phyloP scores from a whole-genome alignment of 2,113 vertebrate species.

The Megaptera novaeangliae region DNA sequence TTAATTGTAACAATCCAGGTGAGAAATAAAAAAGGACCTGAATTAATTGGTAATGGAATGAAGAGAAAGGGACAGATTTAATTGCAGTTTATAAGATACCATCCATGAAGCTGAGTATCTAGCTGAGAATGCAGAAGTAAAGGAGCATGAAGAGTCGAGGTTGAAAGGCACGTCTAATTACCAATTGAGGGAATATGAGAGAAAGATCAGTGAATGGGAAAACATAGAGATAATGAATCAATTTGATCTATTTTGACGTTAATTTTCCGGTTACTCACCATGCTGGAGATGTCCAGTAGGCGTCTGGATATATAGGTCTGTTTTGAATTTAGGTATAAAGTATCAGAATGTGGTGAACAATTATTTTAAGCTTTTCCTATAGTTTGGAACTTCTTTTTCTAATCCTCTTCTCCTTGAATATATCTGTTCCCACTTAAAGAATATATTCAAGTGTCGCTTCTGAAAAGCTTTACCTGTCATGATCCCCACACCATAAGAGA shows the following conservation, averaged over 20 bases:
- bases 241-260: background rate
- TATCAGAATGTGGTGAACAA: background rate
- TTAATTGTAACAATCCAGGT: background rate
- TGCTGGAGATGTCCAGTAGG: background rate
- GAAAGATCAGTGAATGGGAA: background rate
- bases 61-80: background rate
- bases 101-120: background rate
- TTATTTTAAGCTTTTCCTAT: background rate
- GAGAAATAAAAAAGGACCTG: background rate
- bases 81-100: background rate
- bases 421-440: background rate
- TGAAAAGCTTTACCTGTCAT: background rate
- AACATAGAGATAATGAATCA: background rate
- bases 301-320: background rate
- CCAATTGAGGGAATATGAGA: background rate
- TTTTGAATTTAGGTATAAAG: background rate
- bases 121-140: background rate
- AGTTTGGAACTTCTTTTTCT: background rate
- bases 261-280: background rate
- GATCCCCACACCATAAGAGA: background rate
- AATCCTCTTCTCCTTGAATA: background rate
- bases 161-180: background rate
- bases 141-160: background rate
- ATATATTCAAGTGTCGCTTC: background rate
- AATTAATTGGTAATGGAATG: background rate